Base-by-base conservation (phyloP, 2,888 invertebrate genomes). In the Diaprepes abbreviatus region DNA sequence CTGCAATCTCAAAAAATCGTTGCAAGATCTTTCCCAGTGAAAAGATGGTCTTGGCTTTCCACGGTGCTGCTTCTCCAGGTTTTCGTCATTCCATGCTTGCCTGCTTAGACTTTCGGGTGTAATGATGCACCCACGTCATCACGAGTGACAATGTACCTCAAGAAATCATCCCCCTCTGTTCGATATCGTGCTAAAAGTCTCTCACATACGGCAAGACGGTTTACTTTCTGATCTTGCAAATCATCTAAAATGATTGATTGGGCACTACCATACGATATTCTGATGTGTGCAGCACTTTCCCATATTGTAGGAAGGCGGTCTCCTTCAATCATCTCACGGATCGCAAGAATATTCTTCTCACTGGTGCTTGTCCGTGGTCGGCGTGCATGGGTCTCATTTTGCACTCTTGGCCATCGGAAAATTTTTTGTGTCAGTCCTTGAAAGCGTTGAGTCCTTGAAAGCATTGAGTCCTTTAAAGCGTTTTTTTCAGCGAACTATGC, bases 81-180 rank as follows among this genome's bases (percentile, higher is more conserved):
- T 43, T 43, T 43, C 43, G 5, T n/a, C 43, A 43, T 12, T 43
- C 43, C 12, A 43, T 43, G 43, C 43, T 43, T 43, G 43, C 43
- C 19, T 12, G 5, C 43, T 43, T 43, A 4, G 43, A 43, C 12
- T 24, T 43, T 2, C 4, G 43, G 12, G 43, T 10, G 43, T 43
- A 4, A 43, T 43, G 43, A 10, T 43, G 17, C 12, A 43, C 12
- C 43, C 12, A 4, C 10, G 43, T 43, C 43, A 12, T 43, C 43
- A 19, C 43, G n/a, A 12, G 43, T 43, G 2, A 43, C 24, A 24
- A 24, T 3, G 3, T 24, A 5, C 24, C 3, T 24, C 24, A 24
- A 24, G 5, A 24, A 24, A 10, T 43, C 19, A 10, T 43, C 19
- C 2, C 43, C 14, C 4, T 43, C 5, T 43, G 43, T 9, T 12